Percentiles rank a stretch among this genome's conserved stretches.
phyloP scores from a whole-genome alignment of 2,113 vertebrate genomes.

The Mustela lutreola region DNA sequence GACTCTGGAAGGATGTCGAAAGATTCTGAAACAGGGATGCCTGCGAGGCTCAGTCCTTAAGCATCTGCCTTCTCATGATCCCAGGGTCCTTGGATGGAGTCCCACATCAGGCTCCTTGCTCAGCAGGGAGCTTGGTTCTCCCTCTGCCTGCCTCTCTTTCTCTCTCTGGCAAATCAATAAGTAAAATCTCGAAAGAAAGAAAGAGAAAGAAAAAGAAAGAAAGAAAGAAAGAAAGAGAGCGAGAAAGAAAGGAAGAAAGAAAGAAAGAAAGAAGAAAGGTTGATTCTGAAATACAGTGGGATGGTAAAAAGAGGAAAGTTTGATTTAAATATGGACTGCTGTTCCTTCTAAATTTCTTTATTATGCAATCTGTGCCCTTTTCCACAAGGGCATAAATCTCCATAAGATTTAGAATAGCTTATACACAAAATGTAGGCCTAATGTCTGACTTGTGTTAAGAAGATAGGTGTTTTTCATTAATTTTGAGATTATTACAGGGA shows the following conservation, averaged over 20 bases:
- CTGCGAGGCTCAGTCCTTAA: not conserved
- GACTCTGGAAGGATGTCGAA: not conserved
- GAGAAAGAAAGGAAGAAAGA: not conserved
- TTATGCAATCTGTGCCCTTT: not conserved
- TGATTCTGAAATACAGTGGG: not conserved
- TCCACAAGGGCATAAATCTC: no score
- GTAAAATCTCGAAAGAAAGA: no score
- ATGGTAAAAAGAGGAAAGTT: not conserved
- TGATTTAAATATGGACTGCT: not conserved
- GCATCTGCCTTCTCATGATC: not conserved
- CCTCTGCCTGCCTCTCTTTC: no score
- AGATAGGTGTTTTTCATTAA: not conserved
- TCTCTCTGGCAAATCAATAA: no score
- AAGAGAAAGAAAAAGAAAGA: no score
- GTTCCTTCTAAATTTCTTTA: not conserved
- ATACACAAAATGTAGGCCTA: not conserved
- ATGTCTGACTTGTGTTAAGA: not conserved
- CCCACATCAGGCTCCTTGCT: no score
- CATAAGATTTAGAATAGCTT: not conserved
- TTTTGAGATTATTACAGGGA: not conserved
- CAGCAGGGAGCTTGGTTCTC: no score
- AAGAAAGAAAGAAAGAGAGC: fast-evolving
- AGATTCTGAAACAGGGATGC: not conserved
- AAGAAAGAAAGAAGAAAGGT: not conserved
- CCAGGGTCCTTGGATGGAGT: no score